Percentiles rank a stretch among this genome's conserved stretches.
Evolutionary conservation across 2,113 vertebrate species (phyloP).

Genomic region (Pongo abelii): DNA sequence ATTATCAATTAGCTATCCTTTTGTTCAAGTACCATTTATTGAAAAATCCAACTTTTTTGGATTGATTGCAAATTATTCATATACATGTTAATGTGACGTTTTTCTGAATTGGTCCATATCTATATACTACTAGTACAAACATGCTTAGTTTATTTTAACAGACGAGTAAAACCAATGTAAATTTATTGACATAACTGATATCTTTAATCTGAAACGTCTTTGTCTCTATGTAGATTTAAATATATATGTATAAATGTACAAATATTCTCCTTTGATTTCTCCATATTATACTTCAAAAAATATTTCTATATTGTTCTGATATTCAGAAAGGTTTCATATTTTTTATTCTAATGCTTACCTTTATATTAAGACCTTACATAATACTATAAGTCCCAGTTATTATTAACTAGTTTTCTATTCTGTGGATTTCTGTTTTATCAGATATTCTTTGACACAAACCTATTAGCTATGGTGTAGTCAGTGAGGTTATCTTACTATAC

Average conservation of each 20-base stretch:
- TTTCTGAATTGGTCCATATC: neutral
- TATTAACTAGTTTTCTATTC: neutral
- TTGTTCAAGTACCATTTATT: neutral
- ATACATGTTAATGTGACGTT: neutral
- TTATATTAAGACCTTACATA: neutral
- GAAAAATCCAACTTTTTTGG: neutral
- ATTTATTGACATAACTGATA: neutral
- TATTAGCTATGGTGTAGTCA: neutral
- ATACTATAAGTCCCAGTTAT: neutral
- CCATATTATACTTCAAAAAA: too few species aligned
- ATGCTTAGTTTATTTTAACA: neutral
- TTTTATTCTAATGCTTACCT: neutral
- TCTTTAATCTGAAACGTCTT: neutral
- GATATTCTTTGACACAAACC: neutral
- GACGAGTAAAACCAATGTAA: neutral
- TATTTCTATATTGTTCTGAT: neutral
- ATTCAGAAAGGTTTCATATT: neutral
- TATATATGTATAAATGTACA: neutral
- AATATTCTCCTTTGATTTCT: neutral
- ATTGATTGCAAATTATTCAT: neutral
- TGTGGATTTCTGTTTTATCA: neutral
- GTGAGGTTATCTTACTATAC: neutral
- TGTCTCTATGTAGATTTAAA: neutral
- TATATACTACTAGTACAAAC: neutral
- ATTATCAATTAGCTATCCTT: neutral